A percentile compares a stretch with the other conserved stretches of the same genome.
These are phyloP conservation scores for Strigops habroptila DNA, from an alignment of 2,113 vertebrate genomes.

Conservation along the genomic window DNA sequence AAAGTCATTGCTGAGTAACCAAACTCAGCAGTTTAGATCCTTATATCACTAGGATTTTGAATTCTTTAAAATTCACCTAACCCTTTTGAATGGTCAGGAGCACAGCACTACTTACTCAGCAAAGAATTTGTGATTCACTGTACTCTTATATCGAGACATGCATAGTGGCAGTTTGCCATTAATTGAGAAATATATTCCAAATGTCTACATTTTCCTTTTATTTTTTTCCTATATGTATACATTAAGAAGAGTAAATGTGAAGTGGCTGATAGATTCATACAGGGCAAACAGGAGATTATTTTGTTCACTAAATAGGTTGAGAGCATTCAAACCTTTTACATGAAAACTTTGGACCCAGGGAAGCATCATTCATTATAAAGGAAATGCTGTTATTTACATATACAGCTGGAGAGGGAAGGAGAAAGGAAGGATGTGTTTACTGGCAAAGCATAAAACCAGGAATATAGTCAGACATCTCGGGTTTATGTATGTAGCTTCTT, in stretches of 20 bases:
- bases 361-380: neutral
- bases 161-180: neutral
- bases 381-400: neutral
- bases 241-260: neutral
- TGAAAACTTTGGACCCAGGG: neutral
- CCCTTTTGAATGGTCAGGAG: neutral
- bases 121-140: neutral
- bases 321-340: neutral
- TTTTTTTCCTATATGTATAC: neutral
- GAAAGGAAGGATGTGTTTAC: neutral
- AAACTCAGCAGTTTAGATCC: neutral
- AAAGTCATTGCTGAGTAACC: neutral
- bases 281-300: neutral
- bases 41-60: neutral
- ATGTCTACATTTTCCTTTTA: neutral
- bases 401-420: neutral
- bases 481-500: neutral
- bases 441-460: neutral
- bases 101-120: neutral
- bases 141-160: fast-evolving
- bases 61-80: neutral
- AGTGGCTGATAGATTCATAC: neutral
- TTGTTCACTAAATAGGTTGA: neutral
- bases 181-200: neutral
- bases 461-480: neutral